phyloP scores from a whole-genome alignment of 1,140 invertebrate genomes.

The Diuraphis noxia region DNA sequence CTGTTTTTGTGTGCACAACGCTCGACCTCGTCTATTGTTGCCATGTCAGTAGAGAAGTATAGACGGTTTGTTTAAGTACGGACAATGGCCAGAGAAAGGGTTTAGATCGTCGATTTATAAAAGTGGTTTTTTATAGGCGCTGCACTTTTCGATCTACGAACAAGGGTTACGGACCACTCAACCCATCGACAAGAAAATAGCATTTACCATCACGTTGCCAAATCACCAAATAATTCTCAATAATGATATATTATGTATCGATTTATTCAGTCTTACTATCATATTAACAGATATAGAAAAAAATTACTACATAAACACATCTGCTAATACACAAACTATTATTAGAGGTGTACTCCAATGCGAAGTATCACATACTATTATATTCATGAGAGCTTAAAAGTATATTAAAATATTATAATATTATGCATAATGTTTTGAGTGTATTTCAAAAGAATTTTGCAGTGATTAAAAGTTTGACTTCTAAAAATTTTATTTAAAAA shows the following conservation, averaged over 20 bases:
- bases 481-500: not conserved
- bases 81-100: constrained; percentile 46
- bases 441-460: not conserved
- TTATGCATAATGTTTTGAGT: not conserved
- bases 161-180: constrained; percentile 22
- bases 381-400: not conserved
- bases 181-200: constrained; percentile 11
- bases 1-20: constrained; percentile 53
- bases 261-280: not conserved
- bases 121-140: constrained; percentile 26
- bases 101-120: constrained; percentile 36
- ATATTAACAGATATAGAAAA: not conserved
- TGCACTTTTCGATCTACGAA: constrained; percentile 23
- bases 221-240: not conserved
- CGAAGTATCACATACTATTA: not conserved
- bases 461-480: not conserved
- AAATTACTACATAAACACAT: not conserved
- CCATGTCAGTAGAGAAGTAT: constrained; percentile 43
- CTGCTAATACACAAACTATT: not conserved
- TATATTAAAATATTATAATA: not conserved
- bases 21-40: constrained; percentile 51
- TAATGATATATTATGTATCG: not conserved
- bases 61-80: constrained; percentile 52
- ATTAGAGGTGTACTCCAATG: not conserved
- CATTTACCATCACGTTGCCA: not conserved